A percentile compares a stretch with the other conserved stretches of the same genome.
phyloP scores from a whole-genome alignment of 2,113 vertebrate species.

The Rousettus leschenaultii region DNA sequence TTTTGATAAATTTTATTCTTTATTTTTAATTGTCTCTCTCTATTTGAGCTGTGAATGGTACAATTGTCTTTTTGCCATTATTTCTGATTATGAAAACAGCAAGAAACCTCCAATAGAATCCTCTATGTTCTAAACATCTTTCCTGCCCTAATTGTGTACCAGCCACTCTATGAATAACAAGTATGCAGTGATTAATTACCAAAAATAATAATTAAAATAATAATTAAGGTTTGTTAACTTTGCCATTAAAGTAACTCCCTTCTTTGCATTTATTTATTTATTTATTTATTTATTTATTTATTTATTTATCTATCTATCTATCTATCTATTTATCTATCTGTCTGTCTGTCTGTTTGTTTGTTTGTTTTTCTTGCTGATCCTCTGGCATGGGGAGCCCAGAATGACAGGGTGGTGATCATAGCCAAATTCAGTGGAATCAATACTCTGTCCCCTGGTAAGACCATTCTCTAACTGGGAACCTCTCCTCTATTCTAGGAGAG shows the following conservation, averaged over 20 bases:
- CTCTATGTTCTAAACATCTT: neutral
- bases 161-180: too few species aligned
- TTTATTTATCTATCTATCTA: too few species aligned
- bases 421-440: neutral
- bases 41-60: neutral
- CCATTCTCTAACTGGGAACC: neutral
- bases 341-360: too few species aligned
- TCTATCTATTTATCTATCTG: too few species aligned
- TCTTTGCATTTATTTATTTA: neutral
- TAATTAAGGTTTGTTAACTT: neutral
- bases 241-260: neutral
- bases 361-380: neutral
- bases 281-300: too few species aligned
- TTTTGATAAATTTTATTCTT: neutral
- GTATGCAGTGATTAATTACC: too few species aligned
- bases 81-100: neutral
- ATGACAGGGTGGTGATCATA: neutral
- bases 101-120: neutral
- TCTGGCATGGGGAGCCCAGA: neutral
- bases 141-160: neutral
- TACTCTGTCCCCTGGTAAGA: neutral
- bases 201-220: too few species aligned
- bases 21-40: neutral
- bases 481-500: neutral
- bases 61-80: neutral